These are phyloP conservation scores for Antedon mediterranea DNA, from an alignment of 53 echinoderm and acorn worm genomes.

Conservation along the genomic window DNA sequence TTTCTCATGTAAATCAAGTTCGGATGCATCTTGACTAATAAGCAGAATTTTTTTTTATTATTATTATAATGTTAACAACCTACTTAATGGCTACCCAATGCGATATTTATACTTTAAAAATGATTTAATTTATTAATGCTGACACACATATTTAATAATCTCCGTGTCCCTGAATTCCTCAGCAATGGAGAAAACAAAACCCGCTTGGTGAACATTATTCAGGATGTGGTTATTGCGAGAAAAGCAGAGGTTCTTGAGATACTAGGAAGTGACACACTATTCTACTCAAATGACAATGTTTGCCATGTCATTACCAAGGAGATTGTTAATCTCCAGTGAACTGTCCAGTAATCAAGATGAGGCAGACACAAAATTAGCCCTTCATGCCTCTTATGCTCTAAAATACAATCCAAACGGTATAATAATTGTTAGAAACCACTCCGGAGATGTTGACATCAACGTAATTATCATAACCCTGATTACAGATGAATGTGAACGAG, in stretches of 20 bases:
- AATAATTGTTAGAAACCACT: neutral
- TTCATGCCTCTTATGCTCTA: neutral
- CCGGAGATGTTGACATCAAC: neutral
- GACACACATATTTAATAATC: too few species aligned
- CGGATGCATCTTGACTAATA: too few species aligned
- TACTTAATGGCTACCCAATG: too few species aligned
- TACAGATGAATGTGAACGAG: neutral
- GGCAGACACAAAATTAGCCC: neutral
- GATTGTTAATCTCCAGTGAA: conserved; percentile 2
- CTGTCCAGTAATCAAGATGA: conserved; percentile 7
- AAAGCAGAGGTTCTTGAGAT: conserved; percentile 10
- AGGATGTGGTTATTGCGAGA: too few species aligned
- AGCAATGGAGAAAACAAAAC: too few species aligned
- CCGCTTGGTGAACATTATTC: too few species aligned
- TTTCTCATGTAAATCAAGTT: too few species aligned
- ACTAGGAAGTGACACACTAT: conserved; percentile 6
- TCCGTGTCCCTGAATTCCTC: too few species aligned
- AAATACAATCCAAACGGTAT: neutral
- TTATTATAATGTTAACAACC: too few species aligned
- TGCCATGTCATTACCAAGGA: conserved; percentile 4
- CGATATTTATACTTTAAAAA: too few species aligned
- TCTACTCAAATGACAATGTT: conserved; percentile 7
- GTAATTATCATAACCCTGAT: neutral
- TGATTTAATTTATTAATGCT: too few species aligned
- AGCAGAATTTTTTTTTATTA: too few species aligned